Evolutionary conservation across 2,113 vertebrate species (phyloP).

Genomic region (Malurus alboscapulatus): DNA sequence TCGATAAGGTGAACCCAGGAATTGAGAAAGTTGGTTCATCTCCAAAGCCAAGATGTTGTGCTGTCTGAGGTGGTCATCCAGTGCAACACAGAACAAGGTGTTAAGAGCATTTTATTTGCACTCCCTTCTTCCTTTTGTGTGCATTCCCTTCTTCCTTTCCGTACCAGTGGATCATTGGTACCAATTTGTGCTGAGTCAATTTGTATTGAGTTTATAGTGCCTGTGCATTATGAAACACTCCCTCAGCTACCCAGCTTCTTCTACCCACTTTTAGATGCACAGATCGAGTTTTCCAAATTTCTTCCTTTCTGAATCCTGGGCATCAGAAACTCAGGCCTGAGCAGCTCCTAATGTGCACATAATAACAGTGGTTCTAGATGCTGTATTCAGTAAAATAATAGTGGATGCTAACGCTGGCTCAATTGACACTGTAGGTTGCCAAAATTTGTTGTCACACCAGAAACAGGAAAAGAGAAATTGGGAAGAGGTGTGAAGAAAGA

Average conservation of each 20-base stretch:
- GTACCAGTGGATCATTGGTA: not conserved
- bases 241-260: not conserved
- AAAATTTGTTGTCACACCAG: not conserved
- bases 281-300: not conserved
- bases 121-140: not conserved
- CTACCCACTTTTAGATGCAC: not conserved
- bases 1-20: not conserved
- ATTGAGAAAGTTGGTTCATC: not conserved
- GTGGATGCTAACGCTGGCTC: slow-evolving; percentile 20
- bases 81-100: not conserved
- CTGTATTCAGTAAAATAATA: not conserved
- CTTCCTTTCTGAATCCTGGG: not conserved
- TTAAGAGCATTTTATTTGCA: not conserved
- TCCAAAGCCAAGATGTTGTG: not conserved
- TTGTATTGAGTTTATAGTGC: not conserved
- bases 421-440: not conserved
- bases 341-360: not conserved
- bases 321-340: not conserved
- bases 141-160: not conserved
- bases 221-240: not conserved
- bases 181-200: not conserved
- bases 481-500: slow-evolving; percentile 7
- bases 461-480: not conserved
- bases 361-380: not conserved
- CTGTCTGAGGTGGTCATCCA: not conserved